phyloP scores from a whole-genome alignment of 2,888 invertebrate species.

The Achlya flavicornis region DNA sequence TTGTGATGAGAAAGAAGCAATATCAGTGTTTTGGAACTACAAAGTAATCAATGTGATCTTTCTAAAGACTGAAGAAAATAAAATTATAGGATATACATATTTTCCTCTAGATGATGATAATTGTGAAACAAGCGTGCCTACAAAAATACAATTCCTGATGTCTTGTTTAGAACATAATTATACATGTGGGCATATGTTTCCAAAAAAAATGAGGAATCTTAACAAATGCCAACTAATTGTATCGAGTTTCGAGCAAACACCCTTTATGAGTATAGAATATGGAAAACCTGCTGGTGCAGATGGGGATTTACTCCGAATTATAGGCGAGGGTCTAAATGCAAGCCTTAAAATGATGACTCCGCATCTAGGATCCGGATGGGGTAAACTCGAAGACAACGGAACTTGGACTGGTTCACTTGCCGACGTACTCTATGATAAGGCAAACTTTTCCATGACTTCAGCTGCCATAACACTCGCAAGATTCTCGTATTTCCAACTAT shows the following conservation, averaged over 20 bases:
- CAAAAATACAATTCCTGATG: conserved; percentile 38
- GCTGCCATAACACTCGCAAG: conserved; percentile 58
- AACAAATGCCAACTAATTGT: conserved; percentile 58
- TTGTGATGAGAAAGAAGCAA: conserved; percentile 57
- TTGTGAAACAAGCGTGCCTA: conserved; percentile 52
- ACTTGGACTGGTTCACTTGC: conserved; percentile 70
- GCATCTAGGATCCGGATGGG: conserved; percentile 61
- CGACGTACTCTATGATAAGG: conserved; percentile 60
- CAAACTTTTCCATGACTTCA: conserved; percentile 73
- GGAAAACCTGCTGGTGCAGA: conserved; percentile 59
- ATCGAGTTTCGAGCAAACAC: conserved; percentile 63
- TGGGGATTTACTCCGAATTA: conserved; percentile 59
- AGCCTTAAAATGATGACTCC: conserved; percentile 59
- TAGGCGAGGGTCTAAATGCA: conserved; percentile 59
- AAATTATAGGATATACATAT: conserved; percentile 55
- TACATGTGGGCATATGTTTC: conserved; percentile 44
- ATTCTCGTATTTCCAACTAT: conserved; percentile 60
- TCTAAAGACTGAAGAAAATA: conserved; percentile 39
- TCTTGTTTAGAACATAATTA: conserved; percentile 25
- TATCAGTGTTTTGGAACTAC: conserved; percentile 56
- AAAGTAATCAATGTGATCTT: conserved; percentile 64
- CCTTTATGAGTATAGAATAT: conserved; percentile 58
- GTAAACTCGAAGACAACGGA: conserved; percentile 52
- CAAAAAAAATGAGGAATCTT: conserved; percentile 57
- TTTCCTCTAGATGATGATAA: conserved; percentile 45